Base-by-base conservation (phyloP, 2,797 vertebrate genomes). In the Buceros bicornis region DNA sequence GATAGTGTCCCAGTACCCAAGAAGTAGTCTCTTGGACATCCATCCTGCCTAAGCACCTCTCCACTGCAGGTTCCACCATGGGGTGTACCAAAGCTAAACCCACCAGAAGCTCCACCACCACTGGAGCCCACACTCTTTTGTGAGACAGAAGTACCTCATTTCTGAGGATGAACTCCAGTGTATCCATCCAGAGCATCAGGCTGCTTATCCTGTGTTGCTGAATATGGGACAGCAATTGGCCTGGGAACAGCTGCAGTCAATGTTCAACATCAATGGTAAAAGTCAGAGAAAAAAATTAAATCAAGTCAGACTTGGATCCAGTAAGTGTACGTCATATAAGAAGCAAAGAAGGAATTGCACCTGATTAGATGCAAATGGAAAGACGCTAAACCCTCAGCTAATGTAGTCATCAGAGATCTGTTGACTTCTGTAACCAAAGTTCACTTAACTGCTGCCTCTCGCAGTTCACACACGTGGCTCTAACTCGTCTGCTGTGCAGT, bases 351-450 rank as follows among this genome's bases (percentile, higher is more conserved):
- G 31, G 43, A 94, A 82, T 25, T 53, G 26, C 6, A 26, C 43
- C 70, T 14, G n/a, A 78, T 85, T 45, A 94, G 77, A 88, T 80
- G 69, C 35, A 93, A 87, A 90, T 51, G 31, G 17, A 79, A 82
- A 88, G 42, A 48, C 0, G 0, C 82, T 89, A 90, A 95, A 77
- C 57, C 57, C 50, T 91, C 70, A 80, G 56, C 60, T 92, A 76
- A 50, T n/a, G 42, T 80, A 82, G 60, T 89, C 58, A 83, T 87
- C 57, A 93, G 80, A 95, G 89, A 82, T 93, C 65, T 71, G 87
- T 94, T 92, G 83, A 88, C 58, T 82, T 58, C 33, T 78, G 54
- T 72, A 94, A 96, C 86, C 74, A 67, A 87, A 90, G 88, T 92
- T 94, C 86, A 93, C 29, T 62, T 87, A 91, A 93, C 73, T 91